Conservation (phyloP, 1,140 invertebrate genomes). For the Drosophila sturtevanti region DNA sequence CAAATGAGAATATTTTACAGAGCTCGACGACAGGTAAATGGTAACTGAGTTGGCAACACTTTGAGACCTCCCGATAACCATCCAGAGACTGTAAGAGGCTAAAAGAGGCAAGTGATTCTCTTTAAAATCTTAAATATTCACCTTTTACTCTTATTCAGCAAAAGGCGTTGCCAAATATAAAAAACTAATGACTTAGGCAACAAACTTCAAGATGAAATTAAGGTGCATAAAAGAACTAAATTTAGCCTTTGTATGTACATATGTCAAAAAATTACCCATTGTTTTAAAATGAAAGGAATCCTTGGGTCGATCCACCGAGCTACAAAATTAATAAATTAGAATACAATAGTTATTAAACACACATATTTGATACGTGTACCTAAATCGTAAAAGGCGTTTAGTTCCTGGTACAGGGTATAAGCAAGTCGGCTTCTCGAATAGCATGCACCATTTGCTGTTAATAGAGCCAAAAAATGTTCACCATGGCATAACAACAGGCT, state of each 20-base stretch:
- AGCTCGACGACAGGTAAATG: slow-evolving; percentile 72
- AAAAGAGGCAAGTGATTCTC: slow-evolving; percentile 2
- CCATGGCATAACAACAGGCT: slow-evolving; percentile 55
- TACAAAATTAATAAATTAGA: too few relatives aligned
- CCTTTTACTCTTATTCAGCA: slow-evolving; percentile 14
- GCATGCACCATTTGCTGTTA: slow-evolving; percentile 38
- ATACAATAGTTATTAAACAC: too few relatives aligned
- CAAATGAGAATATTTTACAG: slow-evolving; percentile 36
- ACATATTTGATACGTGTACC: too few relatives aligned
- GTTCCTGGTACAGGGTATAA: too few relatives aligned
- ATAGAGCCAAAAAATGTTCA: slow-evolving; percentile 49
- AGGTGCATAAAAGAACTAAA: too few relatives aligned
- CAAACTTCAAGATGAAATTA: slow-evolving; percentile 48
- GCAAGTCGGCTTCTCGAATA: too few relatives aligned
- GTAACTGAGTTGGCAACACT: slow-evolving; percentile 54
- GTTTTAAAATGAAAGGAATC: not conserved
- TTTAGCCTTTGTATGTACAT: too few relatives aligned
- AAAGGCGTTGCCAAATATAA: slow-evolving; percentile 45
- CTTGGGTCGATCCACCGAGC: too few relatives aligned
- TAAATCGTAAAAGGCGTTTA: too few relatives aligned
- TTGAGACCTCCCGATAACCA: not conserved
- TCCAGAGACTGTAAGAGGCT: slow-evolving; percentile 4
- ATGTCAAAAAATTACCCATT: too few relatives aligned
- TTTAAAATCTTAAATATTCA: slow-evolving; percentile 7
- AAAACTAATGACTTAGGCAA: slow-evolving; percentile 56